Evolutionary conservation across 2,797 vertebrate genomes (phyloP).

Genomic region (Macroramphosus scolopax): DNA sequence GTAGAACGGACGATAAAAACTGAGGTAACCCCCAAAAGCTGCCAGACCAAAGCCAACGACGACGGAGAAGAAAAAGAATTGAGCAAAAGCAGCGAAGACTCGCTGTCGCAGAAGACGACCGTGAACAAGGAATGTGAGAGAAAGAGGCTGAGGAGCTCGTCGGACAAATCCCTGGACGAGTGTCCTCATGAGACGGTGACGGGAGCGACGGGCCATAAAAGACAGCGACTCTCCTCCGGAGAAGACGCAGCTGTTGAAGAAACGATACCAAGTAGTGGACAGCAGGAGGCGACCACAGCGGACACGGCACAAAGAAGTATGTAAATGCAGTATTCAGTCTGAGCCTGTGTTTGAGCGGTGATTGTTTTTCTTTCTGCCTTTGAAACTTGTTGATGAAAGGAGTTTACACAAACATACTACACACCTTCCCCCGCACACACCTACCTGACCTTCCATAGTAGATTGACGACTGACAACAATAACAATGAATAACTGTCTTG

Average conservation of each 20-base stretch:
- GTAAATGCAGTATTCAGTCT: background rate
- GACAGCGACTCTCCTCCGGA: background rate
- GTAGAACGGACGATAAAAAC: background rate
- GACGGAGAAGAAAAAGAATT: background rate
- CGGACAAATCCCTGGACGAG: background rate
- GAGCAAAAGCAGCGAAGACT: background rate
- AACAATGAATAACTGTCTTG: background rate
- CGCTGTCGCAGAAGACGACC: no score
- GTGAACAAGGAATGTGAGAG: background rate
- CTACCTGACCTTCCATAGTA: no score
- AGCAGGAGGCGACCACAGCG: background rate
- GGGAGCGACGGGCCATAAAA: constrained; percentile 13
- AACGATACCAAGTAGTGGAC: background rate
- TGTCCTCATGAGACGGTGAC: background rate
- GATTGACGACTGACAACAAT: no score
- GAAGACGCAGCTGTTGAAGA: background rate
- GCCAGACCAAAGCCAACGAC: background rate
- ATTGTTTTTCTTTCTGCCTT: no score
- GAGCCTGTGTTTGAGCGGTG: no score
- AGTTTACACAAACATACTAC: no score
- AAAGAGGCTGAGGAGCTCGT: constrained; percentile 1
- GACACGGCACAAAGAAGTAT: constrained; percentile 26
- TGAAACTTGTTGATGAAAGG: no score
- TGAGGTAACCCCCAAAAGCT: background rate
- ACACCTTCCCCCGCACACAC: no score